Conservation (phyloP, 2,113 vertebrate genomes). For the Thryonomys swinderianus region DNA sequence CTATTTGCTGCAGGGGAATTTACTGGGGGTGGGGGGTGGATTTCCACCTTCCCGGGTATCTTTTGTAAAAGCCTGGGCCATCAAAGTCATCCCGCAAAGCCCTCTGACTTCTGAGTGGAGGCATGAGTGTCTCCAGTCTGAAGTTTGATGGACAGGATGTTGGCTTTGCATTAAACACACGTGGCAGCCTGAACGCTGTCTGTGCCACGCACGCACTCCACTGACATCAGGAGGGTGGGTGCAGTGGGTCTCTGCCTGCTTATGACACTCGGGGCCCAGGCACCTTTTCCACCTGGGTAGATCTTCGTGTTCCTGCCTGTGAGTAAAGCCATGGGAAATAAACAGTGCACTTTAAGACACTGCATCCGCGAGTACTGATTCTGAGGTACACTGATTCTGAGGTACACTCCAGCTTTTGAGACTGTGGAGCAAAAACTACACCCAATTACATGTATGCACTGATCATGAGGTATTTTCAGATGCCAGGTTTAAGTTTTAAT, state of each 20-base stretch:
- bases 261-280: not conserved
- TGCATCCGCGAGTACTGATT: not conserved
- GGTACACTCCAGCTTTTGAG: not conserved
- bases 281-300: constrained; percentile 27
- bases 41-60: constrained; percentile 56
- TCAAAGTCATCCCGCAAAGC: constrained; percentile 70
- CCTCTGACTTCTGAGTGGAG: constrained; percentile 56
- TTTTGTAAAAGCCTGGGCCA: constrained; percentile 56
- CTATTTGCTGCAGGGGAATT: constrained; percentile 70
- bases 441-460: not conserved
- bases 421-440: not conserved
- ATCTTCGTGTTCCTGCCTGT: constrained; percentile 15
- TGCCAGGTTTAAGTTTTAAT: not conserved
- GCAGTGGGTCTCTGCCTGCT: constrained; percentile 12
- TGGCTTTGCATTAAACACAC: constrained; percentile 63
- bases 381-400: not conserved
- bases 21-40: not conserved
- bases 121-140: constrained; percentile 22
- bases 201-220: not conserved
- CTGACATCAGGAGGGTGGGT: constrained; percentile 35
- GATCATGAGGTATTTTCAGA: not conserved
- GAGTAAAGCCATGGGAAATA: not conserved
- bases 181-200: constrained; percentile 6
- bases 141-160: constrained; percentile 66
- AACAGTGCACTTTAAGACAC: not conserved